Base-by-base conservation (phyloP, 2,797 vertebrate genomes). In the Sphenopsis melanotis region DNA sequence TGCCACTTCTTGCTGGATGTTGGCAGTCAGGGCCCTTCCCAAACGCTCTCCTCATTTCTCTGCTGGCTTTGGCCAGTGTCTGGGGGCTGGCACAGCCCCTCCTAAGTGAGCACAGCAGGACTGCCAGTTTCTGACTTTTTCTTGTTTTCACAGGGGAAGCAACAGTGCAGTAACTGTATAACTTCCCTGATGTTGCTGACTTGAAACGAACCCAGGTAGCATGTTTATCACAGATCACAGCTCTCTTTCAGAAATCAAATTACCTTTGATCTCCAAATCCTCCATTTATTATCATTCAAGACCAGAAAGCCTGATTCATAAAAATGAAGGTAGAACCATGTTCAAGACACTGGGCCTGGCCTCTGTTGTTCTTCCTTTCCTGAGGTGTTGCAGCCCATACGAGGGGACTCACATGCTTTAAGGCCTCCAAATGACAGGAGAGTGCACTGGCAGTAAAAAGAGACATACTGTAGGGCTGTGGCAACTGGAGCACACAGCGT, bases 171-270 rank as follows among this genome's bases (percentile, higher is more conserved):
- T 63, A 78, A 74, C 49, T 65, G n/a, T 59, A 30, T 46, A 74
- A 66, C 44, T 88, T 78, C 44, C 22, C 44, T 68, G 27, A 57
- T 34, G 32, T 19, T 65, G 21, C 56, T 63, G 42, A 59, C 70
- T 89, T 92, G 53, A 95, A 88, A 86, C 0, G 0, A 57, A 83
- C 50, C 12, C 74, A 75, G 75, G 66, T 79, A 83, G 22, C 15
- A 32, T 24, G 56, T 61, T 87, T 83, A 77, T 83, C 59, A 65
- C n/a, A 75, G 59, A 85, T 77, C 64, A 69, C 49, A 74, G 17
- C 68, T 86, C 69, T 86, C 76, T 89, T 78, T 79, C 72, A 75
- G 49, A 89, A 95, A 93, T 70, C 52, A 85, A 79, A 90, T 86
- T 66, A 66, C 77, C 44, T 94, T 94, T 90, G 63, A 87, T 87